Conservation (phyloP, 2,113 vertebrate genomes). For the Sebastes schlegelii region DNA sequence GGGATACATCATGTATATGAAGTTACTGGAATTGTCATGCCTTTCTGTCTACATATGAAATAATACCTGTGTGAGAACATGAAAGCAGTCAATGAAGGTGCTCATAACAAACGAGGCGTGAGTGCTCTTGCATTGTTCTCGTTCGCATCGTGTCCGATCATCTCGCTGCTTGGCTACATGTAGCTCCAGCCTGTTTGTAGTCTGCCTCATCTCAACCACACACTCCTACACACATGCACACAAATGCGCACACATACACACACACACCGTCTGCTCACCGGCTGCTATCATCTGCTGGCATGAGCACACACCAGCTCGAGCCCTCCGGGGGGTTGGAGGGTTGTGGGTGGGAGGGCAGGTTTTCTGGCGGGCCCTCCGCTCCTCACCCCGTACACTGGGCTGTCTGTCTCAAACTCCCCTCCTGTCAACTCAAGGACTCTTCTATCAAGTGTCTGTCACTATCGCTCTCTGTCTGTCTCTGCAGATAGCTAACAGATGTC, state of each 20-base stretch:
- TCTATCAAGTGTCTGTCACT: slow-evolving; percentile 65
- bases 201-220: slow-evolving; percentile 25
- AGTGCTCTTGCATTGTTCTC: neutral
- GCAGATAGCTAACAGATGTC: slow-evolving; percentile 67
- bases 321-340: slow-evolving; percentile 43
- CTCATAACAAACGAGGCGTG: neutral
- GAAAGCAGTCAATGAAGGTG: neutral
- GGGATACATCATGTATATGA: neutral
- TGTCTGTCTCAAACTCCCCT: slow-evolving; percentile 46
- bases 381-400: slow-evolving; percentile 41
- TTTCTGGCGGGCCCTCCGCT: slow-evolving; percentile 58
- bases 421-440: slow-evolving; percentile 64
- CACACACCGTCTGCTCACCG: slow-evolving; percentile 58
- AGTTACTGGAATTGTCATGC: neutral
- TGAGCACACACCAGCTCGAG: slow-evolving; percentile 51
- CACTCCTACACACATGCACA: slow-evolving; percentile 29
- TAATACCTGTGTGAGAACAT: neutral
- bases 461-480: slow-evolving; percentile 36
- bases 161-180: neutral
- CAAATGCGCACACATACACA: slow-evolving; percentile 17
- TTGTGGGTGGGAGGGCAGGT: slow-evolving; percentile 62
- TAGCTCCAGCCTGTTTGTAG: slow-evolving; percentile 1
- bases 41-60: neutral
- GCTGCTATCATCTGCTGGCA: slow-evolving; percentile 68
- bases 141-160: slow-evolving; percentile 15